A percentile compares a stretch with the other conserved stretches of the same genome.
phyloP scores from a whole-genome alignment of 2,797 vertebrate genomes.

The Typhlichthys subterraneus region DNA sequence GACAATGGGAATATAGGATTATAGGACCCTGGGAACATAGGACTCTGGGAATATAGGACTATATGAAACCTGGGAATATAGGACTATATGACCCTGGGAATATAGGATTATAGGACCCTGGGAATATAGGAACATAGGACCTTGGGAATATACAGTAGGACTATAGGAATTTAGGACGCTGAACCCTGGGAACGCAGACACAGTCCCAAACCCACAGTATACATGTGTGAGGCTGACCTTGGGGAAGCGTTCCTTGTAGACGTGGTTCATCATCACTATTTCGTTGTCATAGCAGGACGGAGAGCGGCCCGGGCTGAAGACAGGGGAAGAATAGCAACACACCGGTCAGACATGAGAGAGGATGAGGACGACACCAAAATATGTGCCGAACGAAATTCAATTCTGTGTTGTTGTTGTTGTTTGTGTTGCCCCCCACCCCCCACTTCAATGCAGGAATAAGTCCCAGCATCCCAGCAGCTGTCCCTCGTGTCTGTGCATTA shows the following conservation, averaged over 20 bases:
- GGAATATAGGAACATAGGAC: background rate
- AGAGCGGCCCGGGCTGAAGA: conserved; percentile 79
- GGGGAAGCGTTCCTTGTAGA: conserved; percentile 95
- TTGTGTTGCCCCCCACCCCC: too few relatives aligned
- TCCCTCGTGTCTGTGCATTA: conserved; percentile 34
- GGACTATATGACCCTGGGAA: too few relatives aligned
- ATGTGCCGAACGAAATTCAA: background rate
- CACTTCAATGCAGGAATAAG: conserved; percentile 33
- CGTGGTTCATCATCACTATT: conserved; percentile 97
- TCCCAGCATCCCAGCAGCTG: conserved; percentile 16
- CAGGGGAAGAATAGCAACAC: conserved; percentile 49
- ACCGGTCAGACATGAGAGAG: conserved; percentile 29
- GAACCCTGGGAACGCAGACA: conserved; percentile 7
- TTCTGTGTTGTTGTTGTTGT: conserved; percentile 37
- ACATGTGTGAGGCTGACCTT: conserved; percentile 80
- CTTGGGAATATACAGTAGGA: background rate
- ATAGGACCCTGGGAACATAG: too few relatives aligned
- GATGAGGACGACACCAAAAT: conserved; percentile 10
- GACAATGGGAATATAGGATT: too few relatives aligned
- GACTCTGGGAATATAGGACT: too few relatives aligned
- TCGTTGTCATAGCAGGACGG: conserved; percentile 91
- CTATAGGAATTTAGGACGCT: too few relatives aligned
- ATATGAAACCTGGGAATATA: too few relatives aligned
- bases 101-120: too few relatives aligned
- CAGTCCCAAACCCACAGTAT: conserved; percentile 17